A percentile compares a stretch with the other conserved stretches of the same genome.
Conservation (phyloP, 1,140 invertebrate genomes). For the Pollicipes pollicipes region DNA sequence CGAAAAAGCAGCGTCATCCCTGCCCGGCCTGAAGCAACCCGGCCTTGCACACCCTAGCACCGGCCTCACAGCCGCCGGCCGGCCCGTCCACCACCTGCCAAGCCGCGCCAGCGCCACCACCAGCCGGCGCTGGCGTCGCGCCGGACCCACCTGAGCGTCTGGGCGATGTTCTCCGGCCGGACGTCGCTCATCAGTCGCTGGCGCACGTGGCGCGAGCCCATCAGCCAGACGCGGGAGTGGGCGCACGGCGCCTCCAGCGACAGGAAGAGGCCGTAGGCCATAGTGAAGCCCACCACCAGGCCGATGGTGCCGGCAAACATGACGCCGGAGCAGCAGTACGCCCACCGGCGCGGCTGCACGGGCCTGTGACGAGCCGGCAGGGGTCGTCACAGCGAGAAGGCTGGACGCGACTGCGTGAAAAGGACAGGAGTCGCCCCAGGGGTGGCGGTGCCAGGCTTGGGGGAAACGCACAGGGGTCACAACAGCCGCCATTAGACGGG, state of each 20-base stretch:
- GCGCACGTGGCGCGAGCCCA: background rate
- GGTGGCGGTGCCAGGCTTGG: no score
- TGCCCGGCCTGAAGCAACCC: no score
- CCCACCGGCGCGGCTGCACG: background rate
- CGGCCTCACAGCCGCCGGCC: no score
- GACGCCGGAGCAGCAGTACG: background rate
- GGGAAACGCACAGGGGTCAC: no score
- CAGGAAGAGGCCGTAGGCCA: background rate
- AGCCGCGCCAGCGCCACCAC: background rate
- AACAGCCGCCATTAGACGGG: no score
- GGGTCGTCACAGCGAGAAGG: no score
- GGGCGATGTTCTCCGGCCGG: background rate
- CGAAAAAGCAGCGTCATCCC: no score
- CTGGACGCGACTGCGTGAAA: no score
- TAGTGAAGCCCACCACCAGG: background rate
- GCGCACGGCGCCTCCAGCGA: slow-evolving; percentile 3
- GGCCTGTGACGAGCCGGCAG: no score
- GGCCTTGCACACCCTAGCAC: no score
- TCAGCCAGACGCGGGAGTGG: background rate
- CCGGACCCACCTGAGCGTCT: background rate
- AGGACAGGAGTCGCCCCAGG: no score
- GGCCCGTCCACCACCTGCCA: background rate
- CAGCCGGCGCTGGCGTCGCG: background rate
- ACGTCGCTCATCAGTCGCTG: background rate
- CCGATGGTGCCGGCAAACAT: slow-evolving; percentile 1